Evolutionary conservation across 2,113 vertebrate genomes (phyloP).

Genomic region (Aegithalos caudatus): DNA sequence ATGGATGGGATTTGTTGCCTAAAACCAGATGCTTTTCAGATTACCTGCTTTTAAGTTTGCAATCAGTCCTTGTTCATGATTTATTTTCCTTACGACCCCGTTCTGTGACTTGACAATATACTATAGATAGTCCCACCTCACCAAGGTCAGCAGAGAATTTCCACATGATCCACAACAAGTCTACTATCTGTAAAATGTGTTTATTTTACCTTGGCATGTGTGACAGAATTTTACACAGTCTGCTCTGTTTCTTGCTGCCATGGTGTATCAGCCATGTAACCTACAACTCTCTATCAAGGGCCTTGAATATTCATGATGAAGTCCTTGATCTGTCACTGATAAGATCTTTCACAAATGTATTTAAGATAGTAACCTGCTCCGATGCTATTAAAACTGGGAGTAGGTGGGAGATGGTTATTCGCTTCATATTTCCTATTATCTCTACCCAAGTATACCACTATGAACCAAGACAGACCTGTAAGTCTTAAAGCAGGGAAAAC

Average conservation of each 20-base stretch:
- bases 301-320: not conserved
- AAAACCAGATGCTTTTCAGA: not conserved
- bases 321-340: not conserved
- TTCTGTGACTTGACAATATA: not conserved
- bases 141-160: not conserved
- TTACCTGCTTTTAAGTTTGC: not conserved
- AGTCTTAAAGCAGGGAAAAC: not conserved
- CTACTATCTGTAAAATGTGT: not conserved
- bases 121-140: not conserved
- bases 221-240: not conserved
- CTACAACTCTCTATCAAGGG: not conserved
- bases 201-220: not conserved
- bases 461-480: not conserved
- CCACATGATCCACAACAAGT: rapidly evolving
- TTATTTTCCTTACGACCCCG: not conserved
- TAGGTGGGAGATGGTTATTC: not conserved
- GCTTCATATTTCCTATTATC: not conserved
- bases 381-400: not conserved
- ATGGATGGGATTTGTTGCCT: not conserved
- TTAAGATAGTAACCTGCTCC: not conserved
- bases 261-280: not conserved
- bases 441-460: not conserved
- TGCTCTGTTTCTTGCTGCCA: not conserved
- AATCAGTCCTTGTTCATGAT: not conserved
- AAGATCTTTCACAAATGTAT: not conserved